These are phyloP conservation scores for Scopus umbretta DNA, from an alignment of 2,113 vertebrate species.

Conservation along the genomic window DNA sequence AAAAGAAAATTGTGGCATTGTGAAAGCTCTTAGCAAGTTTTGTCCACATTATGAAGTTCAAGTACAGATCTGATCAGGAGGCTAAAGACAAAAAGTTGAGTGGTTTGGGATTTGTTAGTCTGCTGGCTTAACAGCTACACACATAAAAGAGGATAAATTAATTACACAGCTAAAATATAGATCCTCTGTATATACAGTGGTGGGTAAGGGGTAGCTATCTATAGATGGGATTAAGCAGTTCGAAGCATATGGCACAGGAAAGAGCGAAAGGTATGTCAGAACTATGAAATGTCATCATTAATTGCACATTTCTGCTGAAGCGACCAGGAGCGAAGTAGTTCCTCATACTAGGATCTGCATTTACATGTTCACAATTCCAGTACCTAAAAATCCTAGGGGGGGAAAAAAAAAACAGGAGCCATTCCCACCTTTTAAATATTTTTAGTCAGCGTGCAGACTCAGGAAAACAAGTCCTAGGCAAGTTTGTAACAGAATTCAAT, in stretches of 20 bases:
- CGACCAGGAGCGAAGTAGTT: background rate
- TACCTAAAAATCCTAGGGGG: background rate
- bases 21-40: background rate
- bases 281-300: background rate
- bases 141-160: background rate
- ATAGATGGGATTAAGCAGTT: background rate
- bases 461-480: background rate
- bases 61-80: background rate
- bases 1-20: background rate
- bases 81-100: background rate
- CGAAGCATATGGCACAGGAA: background rate
- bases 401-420: background rate
- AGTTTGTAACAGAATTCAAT: background rate
- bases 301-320: background rate
- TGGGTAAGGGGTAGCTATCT: background rate
- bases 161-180: background rate
- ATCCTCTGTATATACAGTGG: background rate
- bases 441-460: background rate
- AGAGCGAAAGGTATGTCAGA: background rate
- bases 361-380: background rate
- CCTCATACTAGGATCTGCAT: background rate
- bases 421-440: background rate
- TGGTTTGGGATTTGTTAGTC: background rate
- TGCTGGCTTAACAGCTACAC: background rate
- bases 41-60: background rate